phyloP scores from a whole-genome alignment of 2,797 vertebrate genomes.

The Galaxias olidus region DNA sequence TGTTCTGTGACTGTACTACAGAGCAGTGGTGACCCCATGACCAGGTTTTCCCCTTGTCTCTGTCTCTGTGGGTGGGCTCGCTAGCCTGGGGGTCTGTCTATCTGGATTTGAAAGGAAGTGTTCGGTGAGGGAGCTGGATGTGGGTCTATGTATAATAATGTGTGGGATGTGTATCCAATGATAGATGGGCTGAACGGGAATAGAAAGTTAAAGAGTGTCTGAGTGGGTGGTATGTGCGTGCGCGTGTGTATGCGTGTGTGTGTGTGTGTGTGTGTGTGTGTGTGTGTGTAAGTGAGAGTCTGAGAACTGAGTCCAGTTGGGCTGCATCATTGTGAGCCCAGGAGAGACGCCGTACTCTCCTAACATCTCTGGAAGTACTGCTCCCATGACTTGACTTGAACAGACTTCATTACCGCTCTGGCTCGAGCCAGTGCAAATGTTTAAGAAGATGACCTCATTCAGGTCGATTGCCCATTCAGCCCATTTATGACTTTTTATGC shows the following conservation, averaged over 20 bases:
- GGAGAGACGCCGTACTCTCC: slow-evolving; percentile 1
- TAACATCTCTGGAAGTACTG: not conserved
- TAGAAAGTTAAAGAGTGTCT: not conserved
- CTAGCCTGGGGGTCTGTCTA: no score
- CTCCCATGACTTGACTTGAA: slow-evolving; percentile 3
- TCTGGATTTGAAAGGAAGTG: no score
- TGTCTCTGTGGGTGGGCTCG: slow-evolving; percentile 35
- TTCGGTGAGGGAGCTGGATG: slow-evolving; percentile 1
- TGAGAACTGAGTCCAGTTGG: slow-evolving; percentile 17
- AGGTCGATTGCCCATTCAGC: slow-evolving; percentile 27
- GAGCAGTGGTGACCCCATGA: no score
- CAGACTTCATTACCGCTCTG: slow-evolving; percentile 23
- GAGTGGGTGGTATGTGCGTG: not conserved
- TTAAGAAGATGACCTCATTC: slow-evolving; percentile 43
- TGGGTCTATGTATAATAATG: slow-evolving; percentile 17
- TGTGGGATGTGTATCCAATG: slow-evolving; percentile 16
- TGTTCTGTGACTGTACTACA: no score
- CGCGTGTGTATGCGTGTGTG: not conserved
- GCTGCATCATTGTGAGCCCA: not conserved
- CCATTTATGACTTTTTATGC: slow-evolving; percentile 45
- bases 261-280: not conserved
- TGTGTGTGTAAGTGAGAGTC: not conserved
- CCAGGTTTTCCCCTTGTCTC: not conserved
- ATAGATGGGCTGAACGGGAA: slow-evolving; percentile 16
- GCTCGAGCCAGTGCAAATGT: slow-evolving; percentile 29